These are phyloP conservation scores for Melanostigma gelatinosum DNA, from an alignment of 2,113 vertebrate species.

Conservation along the genomic window DNA sequence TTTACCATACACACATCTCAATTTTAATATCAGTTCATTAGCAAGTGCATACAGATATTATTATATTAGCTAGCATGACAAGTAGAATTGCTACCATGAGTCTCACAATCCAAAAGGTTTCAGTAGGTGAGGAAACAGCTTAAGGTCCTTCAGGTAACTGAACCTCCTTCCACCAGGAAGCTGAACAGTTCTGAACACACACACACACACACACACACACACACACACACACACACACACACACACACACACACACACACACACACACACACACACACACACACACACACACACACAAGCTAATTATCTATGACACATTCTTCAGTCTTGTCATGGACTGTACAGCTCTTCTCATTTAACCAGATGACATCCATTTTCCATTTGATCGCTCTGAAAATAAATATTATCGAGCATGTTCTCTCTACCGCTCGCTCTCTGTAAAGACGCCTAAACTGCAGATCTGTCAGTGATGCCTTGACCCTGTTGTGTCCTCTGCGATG, in stretches of 20 bases:
- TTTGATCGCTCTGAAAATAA: slow-evolving; percentile 10
- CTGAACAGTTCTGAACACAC: neutral
- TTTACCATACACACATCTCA: too few relatives aligned
- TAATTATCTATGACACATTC: neutral
- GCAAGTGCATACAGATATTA: too few relatives aligned
- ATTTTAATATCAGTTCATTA: too few relatives aligned
- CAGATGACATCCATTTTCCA: slow-evolving; percentile 7
- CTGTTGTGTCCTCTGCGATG: neutral
- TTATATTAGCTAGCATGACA: too few relatives aligned
- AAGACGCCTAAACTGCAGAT: slow-evolving; percentile 8
- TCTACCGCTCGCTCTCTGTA: neutral
- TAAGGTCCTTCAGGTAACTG: too few relatives aligned
- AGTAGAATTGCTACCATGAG: too few relatives aligned
- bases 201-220: neutral
- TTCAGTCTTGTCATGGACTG: neutral
- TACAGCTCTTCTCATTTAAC: slow-evolving; percentile 19
- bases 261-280: too few relatives aligned
- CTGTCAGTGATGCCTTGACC: neutral
- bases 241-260: neutral
- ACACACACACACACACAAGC: neutral
- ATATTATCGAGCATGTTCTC: neutral
- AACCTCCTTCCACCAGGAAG: too few relatives aligned
- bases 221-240: too few relatives aligned
- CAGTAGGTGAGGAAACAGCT: too few relatives aligned
- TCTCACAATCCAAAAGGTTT: too few relatives aligned